Percentiles rank a stretch among this genome's conserved stretches.
Evolutionary conservation across 2,797 vertebrate genomes (phyloP).

Genomic region (Sebastes alutus): DNA sequence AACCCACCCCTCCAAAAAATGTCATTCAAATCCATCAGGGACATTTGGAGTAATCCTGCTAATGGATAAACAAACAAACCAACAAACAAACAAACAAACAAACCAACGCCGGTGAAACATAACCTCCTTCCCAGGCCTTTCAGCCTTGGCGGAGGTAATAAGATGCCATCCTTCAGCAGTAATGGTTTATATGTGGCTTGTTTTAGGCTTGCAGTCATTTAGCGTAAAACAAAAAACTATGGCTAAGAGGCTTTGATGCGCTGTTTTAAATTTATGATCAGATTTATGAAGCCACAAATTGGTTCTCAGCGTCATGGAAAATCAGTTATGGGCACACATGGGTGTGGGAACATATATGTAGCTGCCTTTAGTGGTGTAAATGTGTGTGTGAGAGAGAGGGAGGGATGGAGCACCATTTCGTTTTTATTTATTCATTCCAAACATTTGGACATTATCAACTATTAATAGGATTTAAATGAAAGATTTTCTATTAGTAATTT

Average conservation of each 20-base stretch:
- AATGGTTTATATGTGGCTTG: not conserved
- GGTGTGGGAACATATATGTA: not conserved
- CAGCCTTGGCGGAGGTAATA: not conserved
- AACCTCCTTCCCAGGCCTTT: too few relatives aligned
- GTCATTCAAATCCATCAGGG: too few relatives aligned
- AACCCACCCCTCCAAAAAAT: too few relatives aligned
- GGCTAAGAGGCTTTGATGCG: not conserved
- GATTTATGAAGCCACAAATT: conserved; percentile 33
- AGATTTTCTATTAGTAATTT: too few relatives aligned
- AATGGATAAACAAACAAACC: too few relatives aligned
- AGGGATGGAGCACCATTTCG: not conserved
- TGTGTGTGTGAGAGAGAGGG: not conserved
- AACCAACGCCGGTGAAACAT: too few relatives aligned
- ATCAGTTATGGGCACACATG: not conserved
- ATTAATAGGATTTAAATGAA: not conserved
- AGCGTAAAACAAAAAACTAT: not conserved
- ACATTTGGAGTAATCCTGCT: too few relatives aligned
- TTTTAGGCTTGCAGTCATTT: not conserved
- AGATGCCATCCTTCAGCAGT: not conserved
- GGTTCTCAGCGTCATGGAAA: conserved; percentile 39
- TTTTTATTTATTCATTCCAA: not conserved
- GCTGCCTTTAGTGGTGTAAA: not conserved
- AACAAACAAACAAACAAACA: too few relatives aligned
- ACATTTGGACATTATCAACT: not conserved
- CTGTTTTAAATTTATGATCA: conserved; percentile 25